phyloP scores from a whole-genome alignment of 2,888 invertebrate genomes.

The Orgyia antiqua region DNA sequence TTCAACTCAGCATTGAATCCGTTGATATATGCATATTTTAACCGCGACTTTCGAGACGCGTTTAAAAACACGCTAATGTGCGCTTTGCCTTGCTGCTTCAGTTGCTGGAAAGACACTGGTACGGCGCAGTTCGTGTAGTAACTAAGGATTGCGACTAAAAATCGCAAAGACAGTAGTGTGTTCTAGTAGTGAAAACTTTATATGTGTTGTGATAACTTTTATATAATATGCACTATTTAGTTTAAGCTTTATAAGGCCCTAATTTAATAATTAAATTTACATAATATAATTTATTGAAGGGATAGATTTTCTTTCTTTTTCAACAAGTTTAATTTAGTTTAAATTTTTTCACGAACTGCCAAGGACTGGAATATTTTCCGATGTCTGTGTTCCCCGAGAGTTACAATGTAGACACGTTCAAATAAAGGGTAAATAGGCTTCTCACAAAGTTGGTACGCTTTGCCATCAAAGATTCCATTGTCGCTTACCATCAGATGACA shows the following conservation, averaged over 20 bases:
- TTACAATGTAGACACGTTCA: too few relatives aligned
- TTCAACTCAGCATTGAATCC: conserved; percentile 82
- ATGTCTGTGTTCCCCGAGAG: too few relatives aligned
- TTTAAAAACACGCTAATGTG: conserved; percentile 94
- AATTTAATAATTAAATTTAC: too few relatives aligned
- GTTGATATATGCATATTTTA: conserved; percentile 84
- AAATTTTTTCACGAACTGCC: too few relatives aligned
- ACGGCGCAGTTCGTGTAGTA: conserved; percentile 77
- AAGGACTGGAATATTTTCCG: too few relatives aligned
- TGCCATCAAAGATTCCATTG: too few relatives aligned
- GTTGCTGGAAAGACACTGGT: conserved; percentile 84
- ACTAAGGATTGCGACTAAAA: conserved; percentile 31
- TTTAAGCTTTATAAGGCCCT: conserved; percentile 5
- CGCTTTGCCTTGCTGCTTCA: conserved; percentile 89
- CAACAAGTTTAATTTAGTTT: too few relatives aligned
- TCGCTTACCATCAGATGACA: too few relatives aligned
- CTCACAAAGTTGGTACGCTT: too few relatives aligned
- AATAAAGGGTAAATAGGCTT: too few relatives aligned
- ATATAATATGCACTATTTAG: conserved; percentile 3
- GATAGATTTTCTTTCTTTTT: too few relatives aligned
- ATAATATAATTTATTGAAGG: too few relatives aligned
- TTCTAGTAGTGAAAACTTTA: conserved; percentile 7
- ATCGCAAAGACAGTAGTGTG: conserved; percentile 13
- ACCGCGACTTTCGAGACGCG: conserved; percentile 93
- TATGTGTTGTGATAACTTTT: conserved; percentile 3